Conservation (phyloP, 2,888 invertebrate genomes). For the Heliconius cydno region DNA sequence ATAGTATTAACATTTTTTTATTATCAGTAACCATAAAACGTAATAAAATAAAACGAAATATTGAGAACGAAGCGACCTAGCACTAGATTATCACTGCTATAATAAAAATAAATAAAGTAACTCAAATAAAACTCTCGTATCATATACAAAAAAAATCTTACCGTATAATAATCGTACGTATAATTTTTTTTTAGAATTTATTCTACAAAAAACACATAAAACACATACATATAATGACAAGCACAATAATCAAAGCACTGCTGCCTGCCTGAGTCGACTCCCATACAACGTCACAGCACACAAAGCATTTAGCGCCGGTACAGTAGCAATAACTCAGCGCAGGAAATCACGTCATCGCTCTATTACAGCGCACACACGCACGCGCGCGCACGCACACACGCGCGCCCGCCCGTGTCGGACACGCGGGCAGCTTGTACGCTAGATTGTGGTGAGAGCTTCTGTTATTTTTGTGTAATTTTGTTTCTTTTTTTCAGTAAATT, state of each 20-base stretch:
- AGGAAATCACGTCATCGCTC: constrained; percentile 84
- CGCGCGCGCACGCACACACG: constrained; percentile 50
- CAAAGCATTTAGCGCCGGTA: constrained; percentile 79
- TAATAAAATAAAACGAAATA: not conserved
- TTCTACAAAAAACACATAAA: not conserved
- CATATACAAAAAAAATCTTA: not conserved
- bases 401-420: constrained; percentile 50
- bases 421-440: constrained; percentile 46
- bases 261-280: constrained; percentile 24
- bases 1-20: no score
- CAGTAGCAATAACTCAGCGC: constrained; percentile 84
- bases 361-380: constrained; percentile 74
- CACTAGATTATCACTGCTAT: no score
- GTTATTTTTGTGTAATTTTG: constrained; percentile 14
- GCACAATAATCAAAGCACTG: constrained; percentile 21
- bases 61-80: no score
- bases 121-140: no score
- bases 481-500: not conserved
- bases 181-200: not conserved
- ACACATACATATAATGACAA: not conserved
- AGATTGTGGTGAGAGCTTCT: constrained; percentile 49
- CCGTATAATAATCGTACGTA: not conserved
- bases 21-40: not conserved
- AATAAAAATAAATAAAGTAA: no score
- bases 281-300: constrained; percentile 63